A percentile compares a stretch with the other conserved stretches of the same genome.
These are phyloP conservation scores for Sebastiscus albofasciatus DNA, from an alignment of 2,797 vertebrate genomes.

Conservation along the genomic window DNA sequence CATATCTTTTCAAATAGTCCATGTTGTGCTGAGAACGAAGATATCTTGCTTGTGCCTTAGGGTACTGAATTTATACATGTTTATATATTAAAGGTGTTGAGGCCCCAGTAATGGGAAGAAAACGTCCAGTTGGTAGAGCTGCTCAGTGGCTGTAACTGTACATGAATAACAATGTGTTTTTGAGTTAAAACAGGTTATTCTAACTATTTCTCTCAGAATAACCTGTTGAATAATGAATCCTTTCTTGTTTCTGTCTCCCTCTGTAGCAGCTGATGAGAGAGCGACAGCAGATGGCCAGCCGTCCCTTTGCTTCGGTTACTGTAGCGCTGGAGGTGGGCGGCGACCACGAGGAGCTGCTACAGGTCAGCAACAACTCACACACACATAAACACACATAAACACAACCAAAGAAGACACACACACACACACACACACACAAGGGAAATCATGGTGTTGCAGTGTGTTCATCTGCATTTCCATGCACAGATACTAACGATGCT, in stretches of 20 bases:
- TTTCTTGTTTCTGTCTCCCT: conserved; percentile 50
- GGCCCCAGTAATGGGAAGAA: no score
- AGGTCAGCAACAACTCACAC: conserved; percentile 63
- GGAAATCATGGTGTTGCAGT: background rate
- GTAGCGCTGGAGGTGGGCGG: conserved; percentile 90
- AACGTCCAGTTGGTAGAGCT: background rate
- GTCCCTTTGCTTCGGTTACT: conserved; percentile 91
- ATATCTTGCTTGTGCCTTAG: no score
- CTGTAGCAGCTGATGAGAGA: conserved; percentile 93
- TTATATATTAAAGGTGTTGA: no score
- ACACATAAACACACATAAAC: background rate
- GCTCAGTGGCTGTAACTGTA: background rate
- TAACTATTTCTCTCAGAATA: background rate
- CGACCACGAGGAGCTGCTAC: conserved; percentile 88
- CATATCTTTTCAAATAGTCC: no score
- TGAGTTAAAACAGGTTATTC: background rate
- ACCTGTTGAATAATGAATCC: background rate
- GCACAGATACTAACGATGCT: background rate
- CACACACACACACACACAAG: background rate
- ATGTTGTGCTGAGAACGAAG: no score
- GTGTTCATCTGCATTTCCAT: background rate
- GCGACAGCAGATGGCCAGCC: conserved; percentile 95
- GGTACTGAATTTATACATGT: no score
- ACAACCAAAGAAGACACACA: background rate
- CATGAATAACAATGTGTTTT: background rate